These are phyloP conservation scores for Rhorus exstirpatorius DNA, from an alignment of 2,888 invertebrate species.

Conservation along the genomic window DNA sequence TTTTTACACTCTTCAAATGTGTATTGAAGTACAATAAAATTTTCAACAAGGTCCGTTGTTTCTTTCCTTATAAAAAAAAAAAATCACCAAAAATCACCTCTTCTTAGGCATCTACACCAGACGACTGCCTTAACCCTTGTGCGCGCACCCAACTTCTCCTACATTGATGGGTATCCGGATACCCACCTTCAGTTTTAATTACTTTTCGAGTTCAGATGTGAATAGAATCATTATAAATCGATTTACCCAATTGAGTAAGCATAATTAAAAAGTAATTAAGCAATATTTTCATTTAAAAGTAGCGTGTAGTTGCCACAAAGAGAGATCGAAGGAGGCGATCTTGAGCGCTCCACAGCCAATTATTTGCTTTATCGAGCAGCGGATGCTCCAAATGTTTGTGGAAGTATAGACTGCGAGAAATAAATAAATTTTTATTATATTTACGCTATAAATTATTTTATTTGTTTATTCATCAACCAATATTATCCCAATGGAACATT, in stretches of 20 bases:
- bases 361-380: neutral
- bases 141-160: constrained; percentile 1
- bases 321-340: constrained; percentile 20
- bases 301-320: constrained; percentile 13
- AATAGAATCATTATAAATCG: constrained; percentile 33
- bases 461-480: too few relatives aligned
- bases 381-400: neutral
- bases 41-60: too few relatives aligned
- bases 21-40: too few relatives aligned
- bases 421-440: too few relatives aligned
- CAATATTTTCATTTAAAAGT: constrained; percentile 23
- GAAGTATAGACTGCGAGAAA: too few relatives aligned
- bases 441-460: too few relatives aligned
- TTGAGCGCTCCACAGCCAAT: neutral
- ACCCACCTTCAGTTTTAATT: constrained; percentile 30
- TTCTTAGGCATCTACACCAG: too few relatives aligned
- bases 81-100: too few relatives aligned
- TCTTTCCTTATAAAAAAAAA: too few relatives aligned
- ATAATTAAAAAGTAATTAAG: constrained; percentile 29
- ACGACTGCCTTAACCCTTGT: neutral
- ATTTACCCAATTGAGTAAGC: constrained; percentile 24
- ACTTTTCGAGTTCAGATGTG: constrained; percentile 39
- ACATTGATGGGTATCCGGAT: constrained; percentile 20
- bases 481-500: too few relatives aligned
- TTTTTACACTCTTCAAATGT: too few relatives aligned